Conservation (phyloP, 2,888 invertebrate species). For the Aphodius granarius region DNA sequence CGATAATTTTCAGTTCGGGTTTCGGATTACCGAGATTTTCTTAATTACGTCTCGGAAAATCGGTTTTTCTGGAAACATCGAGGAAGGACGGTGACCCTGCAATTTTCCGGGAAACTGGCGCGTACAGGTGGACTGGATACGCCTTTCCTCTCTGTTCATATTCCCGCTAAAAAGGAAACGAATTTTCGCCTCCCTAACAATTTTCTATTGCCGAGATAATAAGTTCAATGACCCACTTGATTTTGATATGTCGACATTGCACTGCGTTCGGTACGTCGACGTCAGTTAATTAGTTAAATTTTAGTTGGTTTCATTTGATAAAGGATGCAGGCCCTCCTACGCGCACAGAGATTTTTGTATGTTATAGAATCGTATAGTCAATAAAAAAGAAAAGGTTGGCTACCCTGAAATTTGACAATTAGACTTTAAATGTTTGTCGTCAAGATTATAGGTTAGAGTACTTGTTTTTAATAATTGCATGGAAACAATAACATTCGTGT, state of each 20-base stretch:
- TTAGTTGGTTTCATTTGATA: neutral
- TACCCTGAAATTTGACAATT: no score
- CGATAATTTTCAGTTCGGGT: neutral
- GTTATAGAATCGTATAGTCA: no score
- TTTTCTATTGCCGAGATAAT: neutral
- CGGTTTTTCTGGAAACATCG: neutral
- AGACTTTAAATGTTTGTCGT: no score
- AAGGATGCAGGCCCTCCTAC: neutral
- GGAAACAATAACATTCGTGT: neutral
- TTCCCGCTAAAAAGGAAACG: neutral
- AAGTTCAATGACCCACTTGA: neutral
- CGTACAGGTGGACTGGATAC: neutral
- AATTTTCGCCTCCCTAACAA: neutral
- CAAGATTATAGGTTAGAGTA: no score
- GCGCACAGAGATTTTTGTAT: neutral
- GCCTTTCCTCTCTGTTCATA: neutral
- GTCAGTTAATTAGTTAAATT: neutral
- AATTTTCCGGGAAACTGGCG: neutral
- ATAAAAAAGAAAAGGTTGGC: no score
- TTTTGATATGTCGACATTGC: neutral
- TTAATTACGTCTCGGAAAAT: neutral
- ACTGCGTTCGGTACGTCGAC: neutral
- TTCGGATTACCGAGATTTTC: neutral
- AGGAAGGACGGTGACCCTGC: neutral
- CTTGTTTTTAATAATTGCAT: no score